phyloP scores from a whole-genome alignment of 2,113 vertebrate genomes.

The Propithecus coquereli region DNA sequence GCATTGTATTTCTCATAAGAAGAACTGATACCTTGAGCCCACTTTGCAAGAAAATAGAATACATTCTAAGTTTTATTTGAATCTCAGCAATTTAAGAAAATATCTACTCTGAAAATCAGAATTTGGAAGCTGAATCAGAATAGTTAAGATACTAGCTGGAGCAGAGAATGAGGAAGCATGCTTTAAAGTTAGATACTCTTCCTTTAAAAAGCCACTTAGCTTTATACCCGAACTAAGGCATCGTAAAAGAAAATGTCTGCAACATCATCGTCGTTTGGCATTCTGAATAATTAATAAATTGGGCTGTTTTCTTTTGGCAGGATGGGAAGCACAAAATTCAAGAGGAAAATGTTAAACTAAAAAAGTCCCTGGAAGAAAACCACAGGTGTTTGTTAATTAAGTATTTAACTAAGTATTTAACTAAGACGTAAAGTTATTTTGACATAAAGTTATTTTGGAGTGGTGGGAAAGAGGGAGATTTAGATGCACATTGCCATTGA shows the following conservation, averaged over 20 bases:
- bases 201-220: background rate
- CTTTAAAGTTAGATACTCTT: background rate
- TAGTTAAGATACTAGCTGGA: background rate
- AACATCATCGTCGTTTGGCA: background rate
- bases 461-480: background rate
- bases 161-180: background rate
- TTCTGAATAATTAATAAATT: constrained; percentile 16
- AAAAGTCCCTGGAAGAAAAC: constrained; percentile 72
- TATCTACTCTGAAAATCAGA: constrained; percentile 20
- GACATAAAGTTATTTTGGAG: background rate
- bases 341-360: constrained; percentile 80
- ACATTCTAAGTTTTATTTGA: constrained; percentile 21
- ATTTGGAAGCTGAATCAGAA: background rate
- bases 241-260: background rate
- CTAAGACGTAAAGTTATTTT: background rate
- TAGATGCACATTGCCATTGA: background rate
- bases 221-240: background rate
- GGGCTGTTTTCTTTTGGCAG: constrained; percentile 76
- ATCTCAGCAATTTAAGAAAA: constrained; percentile 4
- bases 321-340: constrained; percentile 75
- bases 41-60: background rate
- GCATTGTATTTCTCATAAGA: background rate
- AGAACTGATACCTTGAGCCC: background rate
- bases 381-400: constrained; percentile 61
- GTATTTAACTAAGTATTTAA: constrained; percentile 55